phyloP scores from a whole-genome alignment of 1,140 invertebrate genomes.

The Coelopa frigida region DNA sequence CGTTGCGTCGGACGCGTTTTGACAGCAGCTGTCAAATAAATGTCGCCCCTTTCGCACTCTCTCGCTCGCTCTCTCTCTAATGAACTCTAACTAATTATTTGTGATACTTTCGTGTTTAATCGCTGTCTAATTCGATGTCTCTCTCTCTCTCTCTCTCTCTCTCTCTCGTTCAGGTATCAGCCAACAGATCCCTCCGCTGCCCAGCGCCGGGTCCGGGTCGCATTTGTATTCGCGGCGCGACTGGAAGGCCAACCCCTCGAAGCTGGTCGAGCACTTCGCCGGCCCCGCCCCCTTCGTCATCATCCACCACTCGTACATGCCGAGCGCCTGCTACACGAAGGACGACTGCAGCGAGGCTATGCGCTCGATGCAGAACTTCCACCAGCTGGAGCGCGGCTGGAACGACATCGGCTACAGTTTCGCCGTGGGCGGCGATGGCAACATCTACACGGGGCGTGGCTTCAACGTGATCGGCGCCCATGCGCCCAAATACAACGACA shows the following conservation, averaged over 20 bases:
- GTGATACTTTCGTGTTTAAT: too few relatives aligned
- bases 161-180: slow-evolving; percentile 22
- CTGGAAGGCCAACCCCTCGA: slow-evolving; percentile 57
- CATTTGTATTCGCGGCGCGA: slow-evolving; percentile 49
- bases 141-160: too few relatives aligned
- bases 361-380: slow-evolving; percentile 53
- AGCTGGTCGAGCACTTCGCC: slow-evolving; percentile 42
- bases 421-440: slow-evolving; percentile 68
- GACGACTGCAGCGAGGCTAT: slow-evolving; percentile 51
- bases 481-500: slow-evolving; percentile 59
- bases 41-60: too few relatives aligned
- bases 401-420: slow-evolving; percentile 73
- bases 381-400: slow-evolving; percentile 56
- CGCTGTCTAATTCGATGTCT: too few relatives aligned
- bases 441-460: slow-evolving; percentile 66
- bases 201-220: slow-evolving; percentile 10
- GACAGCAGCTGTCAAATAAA: too few relatives aligned
- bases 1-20: too few relatives aligned
- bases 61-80: too few relatives aligned
- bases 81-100: too few relatives aligned
- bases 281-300: slow-evolving; percentile 66
- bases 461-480: slow-evolving; percentile 68
- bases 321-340: slow-evolving; percentile 51
- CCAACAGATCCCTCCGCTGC: slow-evolving; percentile 38
- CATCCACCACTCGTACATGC: slow-evolving; percentile 65